Conservation (phyloP, 2,113 vertebrate genomes). For the Rhabdomys dilectus region DNA sequence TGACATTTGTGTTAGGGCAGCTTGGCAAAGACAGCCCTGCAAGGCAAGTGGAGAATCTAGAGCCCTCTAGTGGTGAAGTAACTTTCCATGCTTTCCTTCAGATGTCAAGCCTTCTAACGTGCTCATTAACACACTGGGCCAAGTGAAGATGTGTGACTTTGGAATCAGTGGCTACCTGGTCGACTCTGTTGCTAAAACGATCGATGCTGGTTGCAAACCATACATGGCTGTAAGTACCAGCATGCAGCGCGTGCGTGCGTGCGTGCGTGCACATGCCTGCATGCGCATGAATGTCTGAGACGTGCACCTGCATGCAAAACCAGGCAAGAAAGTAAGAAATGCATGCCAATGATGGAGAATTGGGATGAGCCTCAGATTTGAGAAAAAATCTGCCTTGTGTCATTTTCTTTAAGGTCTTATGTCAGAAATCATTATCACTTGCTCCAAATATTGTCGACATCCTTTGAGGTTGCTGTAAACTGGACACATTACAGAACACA, state of each 20-base stretch:
- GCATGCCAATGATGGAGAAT: background rate
- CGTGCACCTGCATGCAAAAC: rapidly evolving
- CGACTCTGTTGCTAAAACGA: constrained; percentile 97
- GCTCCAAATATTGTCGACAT: background rate
- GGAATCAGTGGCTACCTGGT: constrained; percentile 99
- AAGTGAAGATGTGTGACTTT: constrained; percentile 99
- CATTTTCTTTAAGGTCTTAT: background rate
- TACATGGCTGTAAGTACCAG: constrained; percentile 96
- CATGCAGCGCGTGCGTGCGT: background rate
- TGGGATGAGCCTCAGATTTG: background rate
- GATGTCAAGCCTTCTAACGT: constrained; percentile 99
- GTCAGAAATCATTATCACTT: background rate
- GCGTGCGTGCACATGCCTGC: too few species aligned
- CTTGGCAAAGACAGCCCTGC: rapidly evolving
- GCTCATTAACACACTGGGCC: constrained; percentile 96
- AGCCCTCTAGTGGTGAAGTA: constrained; percentile 77
- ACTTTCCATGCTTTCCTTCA: constrained; percentile 80
- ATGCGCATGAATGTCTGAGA: background rate
- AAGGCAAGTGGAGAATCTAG: background rate
- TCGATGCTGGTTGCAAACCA: constrained; percentile 98
- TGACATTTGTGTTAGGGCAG: background rate
- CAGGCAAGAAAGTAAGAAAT: background rate
- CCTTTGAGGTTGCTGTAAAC: background rate
- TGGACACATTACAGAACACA: background rate
- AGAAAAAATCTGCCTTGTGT: background rate